Base-by-base conservation (phyloP, 1,140 invertebrate genomes). In the Drosophila pectinifera region DNA sequence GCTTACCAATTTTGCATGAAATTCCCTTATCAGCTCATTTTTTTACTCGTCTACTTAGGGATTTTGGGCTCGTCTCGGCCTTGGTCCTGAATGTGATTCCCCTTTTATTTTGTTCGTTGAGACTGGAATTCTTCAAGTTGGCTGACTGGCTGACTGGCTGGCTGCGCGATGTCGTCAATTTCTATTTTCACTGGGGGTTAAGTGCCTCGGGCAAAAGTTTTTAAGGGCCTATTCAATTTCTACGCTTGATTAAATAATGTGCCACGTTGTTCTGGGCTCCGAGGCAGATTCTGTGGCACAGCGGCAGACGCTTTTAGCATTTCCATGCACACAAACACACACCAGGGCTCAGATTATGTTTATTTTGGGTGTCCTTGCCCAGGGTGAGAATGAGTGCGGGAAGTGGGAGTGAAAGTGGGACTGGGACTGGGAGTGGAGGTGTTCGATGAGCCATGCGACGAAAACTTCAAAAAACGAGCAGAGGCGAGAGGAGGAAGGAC, bases 171-270 rank as follows among this genome's bases (percentile, higher is more conserved):
- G 80, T 88, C 84, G 83, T 88, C 83, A 89, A 89, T 89, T 88
- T 82, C 83, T 70, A 86, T 89, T 88, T 88, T 80, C 80, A 79
- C 80, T 78, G 80, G 62, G 84, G 84, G 84, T 89, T 89, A 89
- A 89, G 84, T 89, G 84, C 73, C 84, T 74, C 64, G 76, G 80
- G 84, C 84, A 89, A 89, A 89, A 82, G 82, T 89, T 89, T 67
- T 89, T 84, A 89, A 89, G 84, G 80, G 85, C 84, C 84, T 89
- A 89, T 89, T 89, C 84, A 89, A 89, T 89, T 89, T 89, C 84
- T 80, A 72, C 84, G 84, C 84, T 89, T 89, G 84, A 89, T 89
- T 89, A 89, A 89, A 89, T 89, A 89, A 89, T 89, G 84, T 89
- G 84, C 68, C 80, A 89, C 64, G 78, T 82, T 86, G 75, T 79